Conservation (phyloP, 2,113 vertebrate species). For the Chaetodon auriga region DNA sequence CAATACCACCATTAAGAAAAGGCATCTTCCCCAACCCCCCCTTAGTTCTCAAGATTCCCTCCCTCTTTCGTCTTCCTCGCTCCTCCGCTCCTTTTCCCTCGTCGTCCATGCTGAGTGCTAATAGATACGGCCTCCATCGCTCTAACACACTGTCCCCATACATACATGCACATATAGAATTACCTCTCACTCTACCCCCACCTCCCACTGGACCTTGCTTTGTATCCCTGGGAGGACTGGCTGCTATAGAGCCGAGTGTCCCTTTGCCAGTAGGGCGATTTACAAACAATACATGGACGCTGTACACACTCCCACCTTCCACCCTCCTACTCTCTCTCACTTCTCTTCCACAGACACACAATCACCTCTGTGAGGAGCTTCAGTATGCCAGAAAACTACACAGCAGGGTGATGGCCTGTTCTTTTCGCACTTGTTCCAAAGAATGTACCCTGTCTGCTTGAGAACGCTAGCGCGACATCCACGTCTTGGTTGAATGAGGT, state of each 20-base stretch:
- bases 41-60: slow-evolving; percentile 52
- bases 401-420: slow-evolving; percentile 73
- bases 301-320: slow-evolving; percentile 80
- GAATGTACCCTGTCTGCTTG: slow-evolving; percentile 67
- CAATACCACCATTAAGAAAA: slow-evolving; percentile 71
- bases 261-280: slow-evolving; percentile 81
- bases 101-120: slow-evolving; percentile 54
- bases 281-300: slow-evolving; percentile 83
- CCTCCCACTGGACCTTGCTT: slow-evolving; percentile 58
- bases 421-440: slow-evolving; percentile 71
- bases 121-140: slow-evolving; percentile 49
- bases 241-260: slow-evolving; percentile 74
- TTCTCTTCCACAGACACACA: slow-evolving; percentile 72
- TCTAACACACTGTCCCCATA: slow-evolving; percentile 49
- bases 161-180: slow-evolving; percentile 65
- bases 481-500: slow-evolving; percentile 48
- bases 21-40: slow-evolving; percentile 18
- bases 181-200: slow-evolving; percentile 54
- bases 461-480: slow-evolving; percentile 55
- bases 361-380: slow-evolving; percentile 75
- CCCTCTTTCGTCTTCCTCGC: slow-evolving; percentile 35
- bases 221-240: slow-evolving; percentile 73
- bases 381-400: slow-evolving; percentile 69
- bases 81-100: slow-evolving; percentile 53
- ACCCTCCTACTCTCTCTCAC: slow-evolving; percentile 77